Evolutionary conservation across 35 echinoderm and acorn worm genomes (phyloP).

Genomic region (Apostichopus parvimensis): DNA sequence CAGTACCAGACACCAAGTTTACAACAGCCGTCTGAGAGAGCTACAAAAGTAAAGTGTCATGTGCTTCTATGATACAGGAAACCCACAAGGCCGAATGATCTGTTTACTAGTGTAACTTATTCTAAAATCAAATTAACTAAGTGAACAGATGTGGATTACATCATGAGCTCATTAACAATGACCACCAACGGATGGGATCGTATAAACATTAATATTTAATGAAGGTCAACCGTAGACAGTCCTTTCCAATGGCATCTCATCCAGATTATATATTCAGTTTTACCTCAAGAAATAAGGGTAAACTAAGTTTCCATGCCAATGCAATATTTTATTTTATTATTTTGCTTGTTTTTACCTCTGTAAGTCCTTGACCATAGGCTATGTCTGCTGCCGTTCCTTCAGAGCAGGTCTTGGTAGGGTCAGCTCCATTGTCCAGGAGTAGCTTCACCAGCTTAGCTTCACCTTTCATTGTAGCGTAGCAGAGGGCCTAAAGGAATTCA

Average conservation of each 20-base stretch:
- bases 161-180: too few relatives aligned
- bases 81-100: too few relatives aligned
- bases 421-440: conserved; percentile 38
- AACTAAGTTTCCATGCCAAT: too few relatives aligned
- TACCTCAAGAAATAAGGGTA: not conserved
- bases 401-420: conserved; percentile 25
- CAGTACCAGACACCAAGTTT: too few relatives aligned
- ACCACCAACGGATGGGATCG: not conserved
- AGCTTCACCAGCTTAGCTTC: conserved; percentile 31
- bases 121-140: too few relatives aligned
- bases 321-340: too few relatives aligned
- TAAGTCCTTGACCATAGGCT: conserved; percentile 45
- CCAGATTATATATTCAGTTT: not conserved
- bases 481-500: conserved; percentile 1
- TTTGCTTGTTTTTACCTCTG: conserved; percentile 3
- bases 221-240: not conserved
- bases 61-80: too few relatives aligned
- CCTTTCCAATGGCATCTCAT: not conserved
- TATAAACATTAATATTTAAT: not conserved
- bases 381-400: conserved; percentile 52
- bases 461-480: conserved; percentile 34
- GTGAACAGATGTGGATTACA: too few relatives aligned
- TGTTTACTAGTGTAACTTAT: too few relatives aligned
- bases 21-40: too few relatives aligned
- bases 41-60: too few relatives aligned